These are phyloP conservation scores for Huso huso DNA, from an alignment of 2,797 vertebrate species.

Conservation along the genomic window DNA sequence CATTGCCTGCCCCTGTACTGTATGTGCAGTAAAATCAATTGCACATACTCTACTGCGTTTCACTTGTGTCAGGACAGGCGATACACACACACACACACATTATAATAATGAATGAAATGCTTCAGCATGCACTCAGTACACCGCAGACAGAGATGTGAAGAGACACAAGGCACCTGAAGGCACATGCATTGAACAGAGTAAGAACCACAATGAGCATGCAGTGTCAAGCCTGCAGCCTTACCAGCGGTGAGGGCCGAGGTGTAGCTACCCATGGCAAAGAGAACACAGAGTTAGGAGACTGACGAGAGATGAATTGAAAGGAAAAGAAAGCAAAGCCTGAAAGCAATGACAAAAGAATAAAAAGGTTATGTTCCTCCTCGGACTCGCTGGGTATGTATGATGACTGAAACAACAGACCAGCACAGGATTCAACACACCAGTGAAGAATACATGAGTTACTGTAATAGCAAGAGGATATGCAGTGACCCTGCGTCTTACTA, in stretches of 20 bases:
- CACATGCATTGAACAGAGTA: constrained; percentile 1
- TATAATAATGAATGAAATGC: not conserved
- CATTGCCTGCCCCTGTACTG: no score
- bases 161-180: constrained; percentile 21
- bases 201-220: constrained; percentile 21
- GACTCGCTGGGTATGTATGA: not conserved
- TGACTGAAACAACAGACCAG: no score
- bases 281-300: constrained; percentile 44
- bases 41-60: no score
- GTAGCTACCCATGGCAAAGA: constrained; percentile 46
- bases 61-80: not conserved
- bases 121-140: not conserved
- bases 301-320: constrained; percentile 50
- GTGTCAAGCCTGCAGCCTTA: constrained; percentile 29
- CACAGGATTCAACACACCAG: no score
- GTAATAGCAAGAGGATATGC: no score
- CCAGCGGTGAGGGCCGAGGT: constrained; percentile 48
- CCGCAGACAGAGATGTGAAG: constrained; percentile 25
- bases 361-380: constrained; percentile 36
- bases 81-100: not conserved
- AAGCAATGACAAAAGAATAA: constrained; percentile 39
- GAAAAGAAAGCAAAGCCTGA: constrained; percentile 53
- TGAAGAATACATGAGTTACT: no score
- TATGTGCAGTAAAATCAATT: no score
- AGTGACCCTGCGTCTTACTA: no score